Percentiles rank a stretch among this genome's conserved stretches.
phyloP scores from a whole-genome alignment of 2,888 invertebrate species.

The Hirtodrosophila trivittata region DNA sequence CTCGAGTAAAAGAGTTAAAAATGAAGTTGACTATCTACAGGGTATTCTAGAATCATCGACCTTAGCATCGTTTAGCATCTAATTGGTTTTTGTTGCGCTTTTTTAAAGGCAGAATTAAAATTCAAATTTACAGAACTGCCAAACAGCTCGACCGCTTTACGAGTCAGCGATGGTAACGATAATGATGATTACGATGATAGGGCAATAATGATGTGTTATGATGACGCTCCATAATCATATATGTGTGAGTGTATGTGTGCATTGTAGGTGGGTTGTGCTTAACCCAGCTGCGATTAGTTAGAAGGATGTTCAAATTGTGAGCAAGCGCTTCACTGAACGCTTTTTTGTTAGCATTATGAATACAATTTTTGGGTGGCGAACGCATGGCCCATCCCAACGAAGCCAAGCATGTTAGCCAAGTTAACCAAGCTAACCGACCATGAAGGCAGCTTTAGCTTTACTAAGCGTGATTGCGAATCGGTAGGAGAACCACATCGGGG shows the following conservation, averaged over 20 bases:
- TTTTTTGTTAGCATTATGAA: constrained; percentile 5
- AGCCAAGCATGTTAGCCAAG: constrained; percentile 8
- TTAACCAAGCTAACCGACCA: constrained; percentile 65
- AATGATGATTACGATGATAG: constrained; percentile 36
- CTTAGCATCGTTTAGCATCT: not conserved
- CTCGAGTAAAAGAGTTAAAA: too few species aligned
- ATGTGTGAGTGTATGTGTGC: constrained; percentile 12
- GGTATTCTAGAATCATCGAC: constrained; percentile 3
- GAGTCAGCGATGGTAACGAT: constrained; percentile 37
- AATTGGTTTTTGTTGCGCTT: constrained; percentile 18
- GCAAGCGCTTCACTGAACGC: constrained; percentile 18
- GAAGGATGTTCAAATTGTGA: constrained; percentile 51
- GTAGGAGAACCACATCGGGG: constrained; percentile 20
- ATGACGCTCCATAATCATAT: constrained; percentile 19
- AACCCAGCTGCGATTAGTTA: constrained; percentile 48
- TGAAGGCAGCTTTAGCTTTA: constrained; percentile 77
- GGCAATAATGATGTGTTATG: constrained; percentile 36
- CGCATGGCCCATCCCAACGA: too few species aligned
- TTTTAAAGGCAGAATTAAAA: constrained; percentile 49
- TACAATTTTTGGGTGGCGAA: not conserved
- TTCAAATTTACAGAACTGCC: constrained; percentile 53
- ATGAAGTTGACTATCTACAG: constrained; percentile 4
- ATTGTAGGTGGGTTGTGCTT: constrained; percentile 28
- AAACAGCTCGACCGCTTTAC: constrained; percentile 49
- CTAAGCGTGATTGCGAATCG: constrained; percentile 72